These are phyloP conservation scores for Tenthredo amoena DNA, from an alignment of 2,888 invertebrate genomes.

Conservation along the genomic window DNA sequence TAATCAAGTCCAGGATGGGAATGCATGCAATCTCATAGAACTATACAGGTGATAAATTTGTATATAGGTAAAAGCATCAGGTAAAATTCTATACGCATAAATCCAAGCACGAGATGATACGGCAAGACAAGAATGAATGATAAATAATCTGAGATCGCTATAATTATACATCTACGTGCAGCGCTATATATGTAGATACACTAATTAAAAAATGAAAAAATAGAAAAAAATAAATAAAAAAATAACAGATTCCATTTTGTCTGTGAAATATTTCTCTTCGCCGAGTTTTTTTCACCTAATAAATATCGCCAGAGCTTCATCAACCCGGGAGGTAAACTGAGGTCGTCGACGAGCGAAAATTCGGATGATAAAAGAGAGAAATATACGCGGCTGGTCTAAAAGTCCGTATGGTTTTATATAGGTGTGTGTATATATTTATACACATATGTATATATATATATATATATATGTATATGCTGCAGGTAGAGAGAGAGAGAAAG, in stretches of 20 bases:
- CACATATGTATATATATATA: background rate
- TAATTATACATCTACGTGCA: background rate
- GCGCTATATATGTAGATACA: background rate
- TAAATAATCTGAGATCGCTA: background rate
- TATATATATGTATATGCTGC: background rate
- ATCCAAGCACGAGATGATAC: background rate
- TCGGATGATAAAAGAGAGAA: slow-evolving; percentile 7
- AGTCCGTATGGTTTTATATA: background rate
- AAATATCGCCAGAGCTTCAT: slow-evolving; percentile 1
- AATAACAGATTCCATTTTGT: background rate
- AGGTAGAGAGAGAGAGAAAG: background rate
- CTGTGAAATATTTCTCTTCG: background rate
- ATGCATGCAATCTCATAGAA: slow-evolving; percentile 60
- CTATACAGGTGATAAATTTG: slow-evolving; percentile 27
- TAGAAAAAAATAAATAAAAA: background rate
- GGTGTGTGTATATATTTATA: no score
- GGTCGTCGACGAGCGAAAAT: background rate
- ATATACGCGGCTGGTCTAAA: background rate
- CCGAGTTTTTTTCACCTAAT: background rate
- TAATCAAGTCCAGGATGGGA: slow-evolving; percentile 63
- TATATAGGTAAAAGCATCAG: background rate
- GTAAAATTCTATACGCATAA: background rate
- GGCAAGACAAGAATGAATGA: background rate
- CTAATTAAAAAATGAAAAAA: background rate
- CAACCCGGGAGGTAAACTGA: background rate